phyloP scores from a whole-genome alignment of 1,140 invertebrate genomes.

The Pseudomyrmex cubaensis region DNA sequence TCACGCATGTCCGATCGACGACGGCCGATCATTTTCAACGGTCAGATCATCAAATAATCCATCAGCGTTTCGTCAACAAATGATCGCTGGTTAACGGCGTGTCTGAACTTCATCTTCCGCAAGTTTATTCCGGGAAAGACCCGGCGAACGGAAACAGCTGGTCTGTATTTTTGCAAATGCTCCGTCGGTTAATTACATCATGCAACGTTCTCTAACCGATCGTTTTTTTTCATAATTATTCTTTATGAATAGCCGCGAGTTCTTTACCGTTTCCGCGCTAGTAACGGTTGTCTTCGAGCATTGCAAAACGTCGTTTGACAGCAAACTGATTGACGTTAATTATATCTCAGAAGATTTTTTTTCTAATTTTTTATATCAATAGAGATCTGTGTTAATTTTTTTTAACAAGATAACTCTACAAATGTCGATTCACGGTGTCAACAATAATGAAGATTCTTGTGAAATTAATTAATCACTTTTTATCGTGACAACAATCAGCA shows the following conservation, averaged over 20 bases:
- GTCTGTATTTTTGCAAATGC: constrained; percentile 18
- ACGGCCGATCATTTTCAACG: constrained; percentile 16
- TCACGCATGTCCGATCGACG: not conserved
- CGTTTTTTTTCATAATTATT: constrained; percentile 4
- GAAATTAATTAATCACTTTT: not conserved
- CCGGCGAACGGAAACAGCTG: not conserved
- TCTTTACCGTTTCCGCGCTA: not conserved
- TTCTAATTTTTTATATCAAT: no score
- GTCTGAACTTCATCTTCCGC: constrained; percentile 26
- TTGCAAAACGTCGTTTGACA: not conserved
- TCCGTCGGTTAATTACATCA: constrained; percentile 31
- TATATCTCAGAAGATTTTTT: not conserved
- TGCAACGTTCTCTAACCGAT: not conserved
- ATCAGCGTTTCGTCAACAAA: constrained; percentile 51
- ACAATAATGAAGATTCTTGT: not conserved
- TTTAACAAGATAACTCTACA: not conserved
- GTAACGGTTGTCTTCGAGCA: not conserved
- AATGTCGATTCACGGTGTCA: not conserved
- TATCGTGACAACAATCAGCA: not conserved
- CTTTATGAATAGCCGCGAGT: constrained; percentile 1
- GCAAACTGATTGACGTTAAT: not conserved
- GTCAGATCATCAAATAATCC: constrained; percentile 60
- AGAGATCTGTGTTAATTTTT: not conserved
- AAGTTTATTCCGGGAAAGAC: constrained; percentile 19
- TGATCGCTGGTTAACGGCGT: constrained; percentile 2